phyloP scores from a whole-genome alignment of 1,140 invertebrate species.

The Leptonema lineaticorne region DNA sequence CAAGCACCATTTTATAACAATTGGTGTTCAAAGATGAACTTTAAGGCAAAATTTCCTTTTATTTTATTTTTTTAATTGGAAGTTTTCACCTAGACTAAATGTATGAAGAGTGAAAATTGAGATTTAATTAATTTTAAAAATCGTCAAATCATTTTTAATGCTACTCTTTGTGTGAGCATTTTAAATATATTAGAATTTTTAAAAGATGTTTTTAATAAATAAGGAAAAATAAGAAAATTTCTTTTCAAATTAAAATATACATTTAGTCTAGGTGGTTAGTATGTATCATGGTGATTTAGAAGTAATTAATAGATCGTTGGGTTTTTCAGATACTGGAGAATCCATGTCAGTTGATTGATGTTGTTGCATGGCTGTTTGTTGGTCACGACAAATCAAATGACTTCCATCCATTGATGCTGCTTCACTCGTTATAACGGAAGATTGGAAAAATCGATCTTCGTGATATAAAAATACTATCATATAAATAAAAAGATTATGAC shows the following conservation, averaged over 20 bases:
- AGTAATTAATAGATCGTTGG: slow-evolving; percentile 35
- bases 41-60: slow-evolving; percentile 22
- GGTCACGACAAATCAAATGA: slow-evolving; percentile 44
- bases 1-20: slow-evolving; percentile 29
- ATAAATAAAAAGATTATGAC: background rate
- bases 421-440: slow-evolving; percentile 55
- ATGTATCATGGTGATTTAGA: slow-evolving; percentile 41
- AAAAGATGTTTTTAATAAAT: no score
- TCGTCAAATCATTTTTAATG: no score
- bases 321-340: slow-evolving; percentile 49
- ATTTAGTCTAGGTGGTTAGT: slow-evolving; percentile 38
- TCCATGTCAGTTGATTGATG: slow-evolving; percentile 47
- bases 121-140: no score
- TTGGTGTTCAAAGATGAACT: slow-evolving; percentile 29
- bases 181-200: no score
- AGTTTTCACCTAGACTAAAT: slow-evolving; percentile 26
- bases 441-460: slow-evolving; percentile 57
- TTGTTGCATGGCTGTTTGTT: slow-evolving; percentile 34
- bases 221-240: no score
- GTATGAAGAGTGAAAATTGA: no score
- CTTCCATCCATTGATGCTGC: slow-evolving; percentile 51
- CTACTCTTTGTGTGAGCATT: no score
- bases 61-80: no score
- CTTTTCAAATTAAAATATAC: no score
- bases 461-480: background rate